phyloP scores from a whole-genome alignment of 2,888 invertebrate genomes.

The Galerucella pusilla region DNA sequence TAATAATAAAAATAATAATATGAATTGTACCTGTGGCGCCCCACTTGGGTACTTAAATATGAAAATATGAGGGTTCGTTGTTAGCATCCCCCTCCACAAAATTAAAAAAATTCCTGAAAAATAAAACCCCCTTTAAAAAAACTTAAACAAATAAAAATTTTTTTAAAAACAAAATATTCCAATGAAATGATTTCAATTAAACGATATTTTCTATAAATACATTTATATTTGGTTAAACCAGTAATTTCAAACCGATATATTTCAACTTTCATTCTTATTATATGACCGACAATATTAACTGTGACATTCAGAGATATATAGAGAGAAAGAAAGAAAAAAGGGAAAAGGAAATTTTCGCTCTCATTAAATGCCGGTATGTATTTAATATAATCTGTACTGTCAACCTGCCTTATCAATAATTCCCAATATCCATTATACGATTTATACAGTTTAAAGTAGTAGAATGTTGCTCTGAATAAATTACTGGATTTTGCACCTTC shows the following conservation, averaged over 20 bases:
- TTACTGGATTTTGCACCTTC: conserved; percentile 51
- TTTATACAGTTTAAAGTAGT: conserved; percentile 38
- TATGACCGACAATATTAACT: not conserved
- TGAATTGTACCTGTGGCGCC: too few species aligned
- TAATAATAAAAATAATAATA: too few species aligned
- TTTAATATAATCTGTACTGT: conserved; percentile 16
- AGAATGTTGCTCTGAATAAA: conserved; percentile 44
- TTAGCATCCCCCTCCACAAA: too few species aligned
- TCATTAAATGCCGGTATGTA: conserved; percentile 35
- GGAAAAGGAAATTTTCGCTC: conserved; percentile 29
- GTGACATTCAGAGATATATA: not conserved
- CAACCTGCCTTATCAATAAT: conserved; percentile 39
- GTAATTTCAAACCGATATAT: too few species aligned
- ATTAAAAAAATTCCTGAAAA: too few species aligned
- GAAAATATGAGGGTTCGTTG: too few species aligned
- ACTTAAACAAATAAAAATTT: too few species aligned
- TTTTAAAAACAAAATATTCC: too few species aligned
- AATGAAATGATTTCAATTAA: too few species aligned
- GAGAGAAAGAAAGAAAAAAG: conserved; percentile 9
- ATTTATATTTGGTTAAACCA: not conserved
- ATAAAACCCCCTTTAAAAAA: too few species aligned
- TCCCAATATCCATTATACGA: conserved; percentile 35
- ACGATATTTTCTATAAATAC: not conserved
- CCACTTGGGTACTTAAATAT: too few species aligned
- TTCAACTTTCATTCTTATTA: not conserved